Evolutionary conservation across 2,797 vertebrate species (phyloP).

Genomic region (Hydrophis major): DNA sequence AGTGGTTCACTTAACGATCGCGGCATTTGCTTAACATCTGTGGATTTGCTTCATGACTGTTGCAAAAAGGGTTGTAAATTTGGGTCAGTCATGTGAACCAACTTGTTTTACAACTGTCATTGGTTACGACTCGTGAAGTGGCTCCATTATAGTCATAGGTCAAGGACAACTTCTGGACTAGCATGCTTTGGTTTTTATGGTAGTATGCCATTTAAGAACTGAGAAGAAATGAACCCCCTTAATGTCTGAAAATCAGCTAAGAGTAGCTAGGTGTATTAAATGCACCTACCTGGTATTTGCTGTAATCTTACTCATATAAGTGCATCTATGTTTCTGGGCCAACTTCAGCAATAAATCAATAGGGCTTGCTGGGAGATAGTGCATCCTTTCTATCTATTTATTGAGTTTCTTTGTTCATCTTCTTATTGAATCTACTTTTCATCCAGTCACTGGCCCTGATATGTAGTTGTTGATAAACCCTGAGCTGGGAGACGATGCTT

Average conservation of each 20-base stretch:
- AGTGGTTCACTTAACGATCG: too few species aligned
- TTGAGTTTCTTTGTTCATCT: background rate
- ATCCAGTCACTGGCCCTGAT: background rate
- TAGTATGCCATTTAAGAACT: background rate
- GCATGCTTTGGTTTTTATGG: background rate
- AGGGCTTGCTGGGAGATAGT: background rate
- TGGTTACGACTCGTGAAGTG: background rate
- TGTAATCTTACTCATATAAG: background rate
- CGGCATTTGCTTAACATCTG: too few species aligned
- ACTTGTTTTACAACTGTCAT: background rate
- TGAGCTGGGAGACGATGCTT: background rate
- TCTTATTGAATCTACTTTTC: background rate
- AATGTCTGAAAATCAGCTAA: background rate
- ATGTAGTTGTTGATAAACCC: background rate
- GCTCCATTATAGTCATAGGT: background rate
- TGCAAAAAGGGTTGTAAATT: background rate
- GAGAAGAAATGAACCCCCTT: background rate
- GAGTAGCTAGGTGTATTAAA: background rate
- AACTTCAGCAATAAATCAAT: background rate
- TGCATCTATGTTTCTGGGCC: background rate
- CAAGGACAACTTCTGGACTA: background rate
- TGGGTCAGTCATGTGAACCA: background rate
- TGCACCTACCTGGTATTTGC: background rate
- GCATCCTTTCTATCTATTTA: fast-evolving
- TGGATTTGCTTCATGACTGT: background rate